Percentiles rank a stretch among this genome's conserved stretches.
phyloP scores from a whole-genome alignment of 1,140 invertebrate species.

The Aplysia californica region DNA sequence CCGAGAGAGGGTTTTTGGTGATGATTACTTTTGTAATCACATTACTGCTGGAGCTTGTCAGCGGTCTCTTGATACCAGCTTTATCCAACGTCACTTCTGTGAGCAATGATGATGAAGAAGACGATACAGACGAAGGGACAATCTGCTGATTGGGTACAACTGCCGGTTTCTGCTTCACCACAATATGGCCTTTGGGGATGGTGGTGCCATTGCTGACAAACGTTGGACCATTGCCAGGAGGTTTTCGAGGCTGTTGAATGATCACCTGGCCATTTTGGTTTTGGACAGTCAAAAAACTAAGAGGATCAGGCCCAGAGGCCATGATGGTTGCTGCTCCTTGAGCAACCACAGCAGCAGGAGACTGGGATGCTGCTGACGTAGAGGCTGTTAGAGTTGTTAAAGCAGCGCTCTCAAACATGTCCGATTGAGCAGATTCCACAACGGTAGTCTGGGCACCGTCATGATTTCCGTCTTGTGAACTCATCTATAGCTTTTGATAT shows the following conservation, averaged over 20 bases:
- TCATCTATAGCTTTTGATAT: not conserved
- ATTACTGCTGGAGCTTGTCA: conserved; percentile 30
- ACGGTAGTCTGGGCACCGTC: too few relatives aligned
- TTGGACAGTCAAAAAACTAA: conserved; percentile 17
- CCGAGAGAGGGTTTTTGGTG: conserved; percentile 67
- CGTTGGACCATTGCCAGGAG: conserved; percentile 10
- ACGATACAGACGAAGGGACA: conserved; percentile 2
- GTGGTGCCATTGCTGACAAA: conserved; percentile 24
- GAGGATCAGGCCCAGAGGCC: too few relatives aligned
- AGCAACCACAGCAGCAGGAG: not conserved
- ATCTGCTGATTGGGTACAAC: not conserved
- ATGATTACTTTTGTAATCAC: conserved; percentile 73
- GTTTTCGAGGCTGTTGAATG: conserved; percentile 16
- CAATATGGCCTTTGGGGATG: conserved; percentile 25
- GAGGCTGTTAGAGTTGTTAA: too few relatives aligned
- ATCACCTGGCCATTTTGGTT: conserved; percentile 23
- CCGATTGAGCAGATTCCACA: too few relatives aligned
- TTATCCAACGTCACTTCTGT: conserved; percentile 28
- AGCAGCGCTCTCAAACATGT: too few relatives aligned
- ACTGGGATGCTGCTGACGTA: too few relatives aligned
- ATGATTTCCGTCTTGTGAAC: conserved; percentile 1
- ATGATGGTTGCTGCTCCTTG: not conserved
- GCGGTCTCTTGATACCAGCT: conserved; percentile 44
- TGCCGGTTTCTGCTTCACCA: conserved; percentile 16
- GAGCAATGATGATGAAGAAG: not conserved